These are phyloP conservation scores for Hoplodrina blanda DNA, from an alignment of 2,888 invertebrate species.

Conservation along the genomic window DNA sequence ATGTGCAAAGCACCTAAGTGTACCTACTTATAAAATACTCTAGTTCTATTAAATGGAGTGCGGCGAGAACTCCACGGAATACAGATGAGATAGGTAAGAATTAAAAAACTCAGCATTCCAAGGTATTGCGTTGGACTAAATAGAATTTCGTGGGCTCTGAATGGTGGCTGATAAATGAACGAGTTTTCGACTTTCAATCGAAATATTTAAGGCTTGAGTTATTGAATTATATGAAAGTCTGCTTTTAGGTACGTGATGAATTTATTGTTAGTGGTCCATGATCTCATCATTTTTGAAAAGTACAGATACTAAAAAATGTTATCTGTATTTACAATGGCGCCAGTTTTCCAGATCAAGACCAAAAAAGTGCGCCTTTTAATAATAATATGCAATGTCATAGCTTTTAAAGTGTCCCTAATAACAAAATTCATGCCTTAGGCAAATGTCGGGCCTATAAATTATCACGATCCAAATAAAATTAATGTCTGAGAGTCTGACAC, in stretches of 20 bases:
- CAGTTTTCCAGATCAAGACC: not conserved
- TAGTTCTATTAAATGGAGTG: constrained; percentile 44
- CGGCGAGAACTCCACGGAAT: constrained; percentile 30
- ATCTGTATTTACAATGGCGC: no score
- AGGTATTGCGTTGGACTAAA: constrained; percentile 25
- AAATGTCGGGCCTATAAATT: constrained; percentile 34
- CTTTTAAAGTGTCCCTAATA: constrained; percentile 6
- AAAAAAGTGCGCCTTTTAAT: not conserved
- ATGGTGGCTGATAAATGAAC: constrained; percentile 29
- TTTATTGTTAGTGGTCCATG: constrained; percentile 2
- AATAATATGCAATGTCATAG: not conserved
- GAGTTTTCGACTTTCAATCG: constrained; percentile 23
- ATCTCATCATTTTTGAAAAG: no score
- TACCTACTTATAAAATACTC: constrained; percentile 37
- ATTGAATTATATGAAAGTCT: constrained; percentile 9
- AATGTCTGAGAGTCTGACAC: constrained; percentile 36
- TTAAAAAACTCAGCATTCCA: constrained; percentile 40
- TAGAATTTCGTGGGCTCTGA: constrained; percentile 23
- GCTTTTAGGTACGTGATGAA: not conserved
- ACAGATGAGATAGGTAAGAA: constrained; percentile 50
- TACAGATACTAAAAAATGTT: no score
- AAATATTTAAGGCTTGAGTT: constrained; percentile 35
- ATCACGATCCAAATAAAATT: constrained; percentile 50
- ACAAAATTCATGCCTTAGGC: constrained; percentile 30
- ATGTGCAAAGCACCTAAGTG: no score